Percentiles rank a stretch among this genome's conserved stretches.
Evolutionary conservation across 2,888 invertebrate species (phyloP).

Genomic region (Meliscaeva auricollis): DNA sequence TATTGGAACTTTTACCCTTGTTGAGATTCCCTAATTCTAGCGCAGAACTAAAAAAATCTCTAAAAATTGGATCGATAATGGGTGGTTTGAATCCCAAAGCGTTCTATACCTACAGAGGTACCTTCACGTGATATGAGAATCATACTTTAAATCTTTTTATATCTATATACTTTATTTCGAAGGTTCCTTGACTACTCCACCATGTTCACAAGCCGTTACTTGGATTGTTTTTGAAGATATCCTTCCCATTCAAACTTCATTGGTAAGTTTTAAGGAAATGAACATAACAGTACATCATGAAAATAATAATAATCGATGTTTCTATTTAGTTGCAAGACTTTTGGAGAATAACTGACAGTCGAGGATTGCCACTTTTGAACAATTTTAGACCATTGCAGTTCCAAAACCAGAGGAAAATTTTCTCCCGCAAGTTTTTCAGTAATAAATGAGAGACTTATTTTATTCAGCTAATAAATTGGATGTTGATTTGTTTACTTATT

Average conservation of each 20-base stretch:
- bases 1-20: constrained; percentile 77
- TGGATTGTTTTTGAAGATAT: constrained; percentile 87
- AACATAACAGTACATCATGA: background rate
- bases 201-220: constrained; percentile 88
- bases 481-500: constrained; percentile 3
- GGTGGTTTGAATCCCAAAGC: constrained; percentile 79
- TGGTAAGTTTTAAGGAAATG: constrained; percentile 43
- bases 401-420: constrained; percentile 67
- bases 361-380: constrained; percentile 64
- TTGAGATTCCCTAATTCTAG: constrained; percentile 77
- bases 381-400: constrained; percentile 77
- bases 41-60: constrained; percentile 70
- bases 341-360: constrained; percentile 68
- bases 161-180: constrained; percentile 11
- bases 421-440: constrained; percentile 1
- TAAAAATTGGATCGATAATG: constrained; percentile 79
- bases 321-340: constrained; percentile 71
- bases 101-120: constrained; percentile 81
- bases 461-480: background rate
- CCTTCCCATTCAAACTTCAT: constrained; percentile 34
- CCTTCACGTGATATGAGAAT: too few relatives aligned
- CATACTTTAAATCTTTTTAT: too few relatives aligned
- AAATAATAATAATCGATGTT: background rate
- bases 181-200: constrained; percentile 91
- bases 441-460: background rate